phyloP scores from a whole-genome alignment of 2,113 vertebrate species.

The Benitochromis conjunctus region DNA sequence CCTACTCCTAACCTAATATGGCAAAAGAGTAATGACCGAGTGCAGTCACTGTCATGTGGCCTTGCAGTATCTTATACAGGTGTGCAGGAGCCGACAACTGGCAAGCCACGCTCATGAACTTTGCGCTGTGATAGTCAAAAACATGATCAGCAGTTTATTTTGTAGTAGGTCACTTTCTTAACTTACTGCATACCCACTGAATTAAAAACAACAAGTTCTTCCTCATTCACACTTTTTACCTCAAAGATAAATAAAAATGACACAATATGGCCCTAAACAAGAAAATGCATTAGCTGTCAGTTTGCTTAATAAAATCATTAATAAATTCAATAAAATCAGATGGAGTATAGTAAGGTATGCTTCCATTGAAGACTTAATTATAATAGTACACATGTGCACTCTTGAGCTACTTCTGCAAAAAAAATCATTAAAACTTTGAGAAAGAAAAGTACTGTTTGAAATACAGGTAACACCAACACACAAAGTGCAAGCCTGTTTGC shows the following conservation, averaged over 20 bases:
- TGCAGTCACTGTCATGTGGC: background rate
- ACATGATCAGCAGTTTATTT: background rate
- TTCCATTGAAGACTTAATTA: background rate
- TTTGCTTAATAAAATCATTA: background rate
- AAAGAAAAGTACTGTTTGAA: background rate
- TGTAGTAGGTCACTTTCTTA: background rate
- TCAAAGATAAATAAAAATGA: background rate
- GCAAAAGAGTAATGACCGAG: background rate
- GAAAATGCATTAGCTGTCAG: background rate
- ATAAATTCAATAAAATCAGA: background rate
- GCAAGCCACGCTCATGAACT: background rate
- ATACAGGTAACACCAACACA: conserved; percentile 21
- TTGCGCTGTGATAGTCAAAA: background rate
- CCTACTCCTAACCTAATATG: background rate
- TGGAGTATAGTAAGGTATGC: background rate
- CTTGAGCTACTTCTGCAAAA: conserved; percentile 13
- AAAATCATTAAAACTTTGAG: conserved; percentile 3
- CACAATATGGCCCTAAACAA: background rate
- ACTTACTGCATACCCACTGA: background rate
- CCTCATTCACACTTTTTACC: background rate
- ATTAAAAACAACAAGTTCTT: background rate
- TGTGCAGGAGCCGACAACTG: background rate
- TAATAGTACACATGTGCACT: background rate
- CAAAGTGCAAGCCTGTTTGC: conserved; percentile 34
- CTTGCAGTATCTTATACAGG: background rate